Conservation (phyloP, 2,888 invertebrate species). For the Acanthococcus lagerstroemiae region DNA sequence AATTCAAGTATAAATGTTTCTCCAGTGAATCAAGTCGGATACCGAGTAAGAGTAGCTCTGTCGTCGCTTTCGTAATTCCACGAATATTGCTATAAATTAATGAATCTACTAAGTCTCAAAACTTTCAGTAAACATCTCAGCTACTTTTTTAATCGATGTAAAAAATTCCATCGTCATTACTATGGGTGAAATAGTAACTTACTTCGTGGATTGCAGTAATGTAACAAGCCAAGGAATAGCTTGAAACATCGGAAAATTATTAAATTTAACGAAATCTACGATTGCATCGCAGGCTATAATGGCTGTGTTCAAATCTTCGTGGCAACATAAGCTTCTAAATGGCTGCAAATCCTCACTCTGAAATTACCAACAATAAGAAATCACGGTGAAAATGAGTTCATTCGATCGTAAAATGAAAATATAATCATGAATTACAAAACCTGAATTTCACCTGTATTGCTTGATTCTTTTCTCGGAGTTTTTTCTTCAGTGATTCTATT, state of each 20-base stretch:
- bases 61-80: not conserved
- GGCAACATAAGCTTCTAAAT: conserved; percentile 3
- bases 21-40: not conserved
- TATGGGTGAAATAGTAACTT: not conserved
- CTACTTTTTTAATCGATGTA: too few species aligned
- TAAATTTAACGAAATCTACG: not conserved
- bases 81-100: not conserved
- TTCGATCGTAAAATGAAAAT: too few species aligned
- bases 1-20: not conserved
- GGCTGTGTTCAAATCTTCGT: not conserved
- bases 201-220: conserved; percentile 1
- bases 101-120: too few species aligned
- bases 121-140: too few species aligned
- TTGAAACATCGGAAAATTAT: not conserved
- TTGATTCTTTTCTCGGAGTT: not conserved
- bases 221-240: conserved; percentile 13
- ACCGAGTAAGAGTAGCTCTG: conserved; percentile 2
- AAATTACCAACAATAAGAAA: not conserved
- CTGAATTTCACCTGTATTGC: not conserved
- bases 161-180: not conserved
- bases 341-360: conserved; percentile 1
- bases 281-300: conserved; percentile 7
- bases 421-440: not conserved
- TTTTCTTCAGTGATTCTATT: not conserved
- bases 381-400: not conserved